Base-by-base conservation (phyloP, 2,113 vertebrate genomes). In the Neofelis nebulosa region DNA sequence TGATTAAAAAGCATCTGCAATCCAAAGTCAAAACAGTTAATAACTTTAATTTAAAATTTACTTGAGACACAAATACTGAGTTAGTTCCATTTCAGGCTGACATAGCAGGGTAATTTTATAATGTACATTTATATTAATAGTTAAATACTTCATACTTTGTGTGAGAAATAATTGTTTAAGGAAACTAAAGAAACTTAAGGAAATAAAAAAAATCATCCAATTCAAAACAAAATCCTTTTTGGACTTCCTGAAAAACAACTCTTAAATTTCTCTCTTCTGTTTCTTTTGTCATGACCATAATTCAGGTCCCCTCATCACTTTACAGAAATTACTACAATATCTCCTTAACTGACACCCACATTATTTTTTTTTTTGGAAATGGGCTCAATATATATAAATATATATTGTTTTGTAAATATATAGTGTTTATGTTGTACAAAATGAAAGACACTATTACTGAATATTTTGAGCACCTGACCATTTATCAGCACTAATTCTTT, bases 21-120 rank as follows among this genome's bases (percentile, higher is more conserved):
- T 61, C 61, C 33, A 38, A 96, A 96, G 25, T 82, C 33, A 94
- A 95, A 96, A 79, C 3, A 45, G 36, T 95, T 71, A 92, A 38
- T 41, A 73, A 71, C 16, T 78, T 97, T 45, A 57, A 27, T 68
- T 95, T 90, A 74, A 97, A 96, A 38, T 80, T 55, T 84, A 36
- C 2, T 78, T 83, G 74, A 97, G 78, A 71, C 55, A 63, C 7
- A 85, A 63, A 95, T 83, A 65, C 15, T 45, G 50, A 93, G 91
- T 95, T 76, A 25, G 7, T 87, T 76, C 29, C 8, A 65, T 73
- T 38, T 10, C 6, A 89, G 16, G 80, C 5, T 66, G 31, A 84
- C 10, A 84, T 0, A 68, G 8, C 36, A 84, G 29, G 21, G 6
- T 57, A 41, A 71, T 38, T 94, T 97, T 92, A 69, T 82, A 89